Percentiles rank a stretch among this genome's conserved stretches.
phyloP scores from a whole-genome alignment of 2,113 vertebrate genomes.

The Crotophaga sulcirostris region DNA sequence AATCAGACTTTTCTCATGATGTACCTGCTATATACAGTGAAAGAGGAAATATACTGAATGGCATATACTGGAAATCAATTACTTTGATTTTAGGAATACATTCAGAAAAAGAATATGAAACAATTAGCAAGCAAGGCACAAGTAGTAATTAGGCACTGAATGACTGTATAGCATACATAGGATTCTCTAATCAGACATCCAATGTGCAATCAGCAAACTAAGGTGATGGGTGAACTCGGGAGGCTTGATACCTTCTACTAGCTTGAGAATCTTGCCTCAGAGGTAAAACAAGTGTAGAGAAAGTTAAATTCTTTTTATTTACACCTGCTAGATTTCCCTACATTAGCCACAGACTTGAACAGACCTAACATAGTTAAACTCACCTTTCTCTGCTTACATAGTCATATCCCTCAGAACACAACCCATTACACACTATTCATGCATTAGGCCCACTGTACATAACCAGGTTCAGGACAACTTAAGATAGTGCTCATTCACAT shows the following conservation, averaged over 20 bases:
- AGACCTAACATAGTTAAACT: neutral
- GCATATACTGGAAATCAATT: neutral
- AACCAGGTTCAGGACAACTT: neutral
- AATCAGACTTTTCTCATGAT: neutral
- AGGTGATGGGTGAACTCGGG: neutral
- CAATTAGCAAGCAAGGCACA: neutral
- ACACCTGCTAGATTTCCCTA: neutral
- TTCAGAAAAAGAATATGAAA: neutral
- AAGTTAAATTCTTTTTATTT: neutral
- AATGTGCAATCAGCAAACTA: neutral
- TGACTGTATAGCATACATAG: neutral
- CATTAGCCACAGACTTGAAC: neutral
- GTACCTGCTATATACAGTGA: neutral
- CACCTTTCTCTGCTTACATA: neutral
- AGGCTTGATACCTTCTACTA: neutral
- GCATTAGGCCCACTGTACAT: neutral
- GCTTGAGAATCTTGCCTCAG: neutral
- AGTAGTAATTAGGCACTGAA: neutral
- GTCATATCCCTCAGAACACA: neutral
- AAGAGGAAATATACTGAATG: neutral
- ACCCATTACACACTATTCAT: neutral
- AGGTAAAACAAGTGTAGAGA: neutral
- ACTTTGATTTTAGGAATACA: neutral
- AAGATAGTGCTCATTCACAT: neutral
- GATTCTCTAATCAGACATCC: neutral